Conservation (phyloP, 2,797 vertebrate genomes). For the Pangasius krempfi region DNA sequence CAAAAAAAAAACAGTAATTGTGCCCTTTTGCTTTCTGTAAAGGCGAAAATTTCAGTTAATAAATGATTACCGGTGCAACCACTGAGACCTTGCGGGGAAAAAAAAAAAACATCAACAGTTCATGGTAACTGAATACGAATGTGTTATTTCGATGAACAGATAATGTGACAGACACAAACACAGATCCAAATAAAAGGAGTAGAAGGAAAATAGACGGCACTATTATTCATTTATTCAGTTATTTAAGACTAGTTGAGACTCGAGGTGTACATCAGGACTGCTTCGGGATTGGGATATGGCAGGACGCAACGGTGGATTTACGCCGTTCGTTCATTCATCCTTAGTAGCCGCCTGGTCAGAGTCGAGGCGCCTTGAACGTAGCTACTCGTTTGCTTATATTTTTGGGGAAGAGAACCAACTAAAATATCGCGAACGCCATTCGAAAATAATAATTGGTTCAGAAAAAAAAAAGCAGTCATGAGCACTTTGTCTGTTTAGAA, state of each 20-base stretch:
- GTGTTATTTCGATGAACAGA: background rate
- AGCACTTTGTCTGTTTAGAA: too few species aligned
- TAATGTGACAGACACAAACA: background rate
- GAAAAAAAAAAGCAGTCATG: too few species aligned
- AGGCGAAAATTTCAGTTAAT: constrained; percentile 3
- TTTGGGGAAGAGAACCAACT: background rate
- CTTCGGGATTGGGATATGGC: background rate
- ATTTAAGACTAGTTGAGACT: background rate
- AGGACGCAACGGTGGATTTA: background rate
- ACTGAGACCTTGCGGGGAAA: background rate
- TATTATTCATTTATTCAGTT: background rate
- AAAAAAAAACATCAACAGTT: background rate
- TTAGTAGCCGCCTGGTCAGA: background rate
- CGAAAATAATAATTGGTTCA: background rate
- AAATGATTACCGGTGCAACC: background rate
- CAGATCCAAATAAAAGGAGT: background rate
- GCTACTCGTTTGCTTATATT: background rate
- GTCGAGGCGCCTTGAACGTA: background rate
- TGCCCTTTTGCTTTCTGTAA: constrained; percentile 15
- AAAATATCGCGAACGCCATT: background rate
- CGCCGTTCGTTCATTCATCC: background rate
- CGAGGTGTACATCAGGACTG: background rate
- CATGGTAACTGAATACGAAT: background rate
- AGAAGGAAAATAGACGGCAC: too few species aligned
- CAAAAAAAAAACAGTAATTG: background rate